These are phyloP conservation scores for Intellagama lesueurii DNA, from an alignment of 2,797 vertebrate species.

Conservation along the genomic window DNA sequence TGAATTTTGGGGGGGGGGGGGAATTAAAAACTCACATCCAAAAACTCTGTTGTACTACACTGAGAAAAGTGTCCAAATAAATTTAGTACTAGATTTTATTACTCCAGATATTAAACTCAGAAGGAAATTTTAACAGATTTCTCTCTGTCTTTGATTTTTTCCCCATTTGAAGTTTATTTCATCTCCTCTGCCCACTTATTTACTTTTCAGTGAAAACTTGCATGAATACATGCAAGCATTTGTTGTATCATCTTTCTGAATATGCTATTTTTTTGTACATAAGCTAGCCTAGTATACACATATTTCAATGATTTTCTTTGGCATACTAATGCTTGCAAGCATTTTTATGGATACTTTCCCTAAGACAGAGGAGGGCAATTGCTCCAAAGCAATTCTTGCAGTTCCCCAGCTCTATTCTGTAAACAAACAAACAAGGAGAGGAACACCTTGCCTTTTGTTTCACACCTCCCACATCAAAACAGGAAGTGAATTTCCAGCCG, in stretches of 20 bases:
- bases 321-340: too few relatives aligned
- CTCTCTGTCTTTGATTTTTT: neutral
- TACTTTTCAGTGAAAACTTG: neutral
- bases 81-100: neutral
- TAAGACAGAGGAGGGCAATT: too few relatives aligned
- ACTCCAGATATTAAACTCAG: slow-evolving; percentile 48
- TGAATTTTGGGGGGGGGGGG: too few relatives aligned
- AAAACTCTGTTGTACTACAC: neutral
- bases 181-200: neutral
- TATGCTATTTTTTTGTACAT: neutral
- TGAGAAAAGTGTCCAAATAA: accelerated
- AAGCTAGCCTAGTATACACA: neutral
- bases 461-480: too few relatives aligned
- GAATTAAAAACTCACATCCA: neutral
- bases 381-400: too few relatives aligned
- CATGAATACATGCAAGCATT: neutral
- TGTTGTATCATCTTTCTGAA: too few relatives aligned
- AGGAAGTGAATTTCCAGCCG: too few relatives aligned
- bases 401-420: too few relatives aligned
- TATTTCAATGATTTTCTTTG: neutral
- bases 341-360: too few relatives aligned
- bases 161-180: neutral
- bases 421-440: too few relatives aligned
- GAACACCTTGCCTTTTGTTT: too few relatives aligned
- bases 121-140: too few relatives aligned